phyloP scores from a whole-genome alignment of 2,797 vertebrate genomes.

The Dendrocincla tyrannina region DNA sequence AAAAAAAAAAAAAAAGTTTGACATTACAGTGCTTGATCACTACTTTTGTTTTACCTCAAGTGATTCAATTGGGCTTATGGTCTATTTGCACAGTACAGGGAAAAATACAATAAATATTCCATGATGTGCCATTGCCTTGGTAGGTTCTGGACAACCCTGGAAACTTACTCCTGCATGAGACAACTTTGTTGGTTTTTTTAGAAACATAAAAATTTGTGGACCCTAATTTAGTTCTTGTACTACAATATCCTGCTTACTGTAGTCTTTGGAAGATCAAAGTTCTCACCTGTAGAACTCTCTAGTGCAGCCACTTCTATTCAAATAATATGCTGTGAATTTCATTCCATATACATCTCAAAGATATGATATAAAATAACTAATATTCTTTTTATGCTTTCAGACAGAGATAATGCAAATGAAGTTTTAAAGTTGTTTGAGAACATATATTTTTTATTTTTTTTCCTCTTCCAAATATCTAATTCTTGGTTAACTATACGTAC shows the following conservation, averaged over 20 bases:
- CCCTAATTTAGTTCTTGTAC: not conserved
- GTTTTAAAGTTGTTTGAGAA: not conserved
- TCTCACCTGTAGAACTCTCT: fast-evolving
- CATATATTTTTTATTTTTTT: not conserved
- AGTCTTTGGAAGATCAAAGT: not conserved
- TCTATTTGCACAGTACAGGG: not conserved
- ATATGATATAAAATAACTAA: not conserved
- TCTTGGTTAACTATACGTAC: not conserved
- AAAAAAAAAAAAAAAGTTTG: not conserved
- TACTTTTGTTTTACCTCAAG: not conserved
- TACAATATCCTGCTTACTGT: not conserved
- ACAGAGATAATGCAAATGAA: not conserved
- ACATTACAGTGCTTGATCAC: not conserved
- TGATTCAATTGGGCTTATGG: not conserved
- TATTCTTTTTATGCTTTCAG: not conserved
- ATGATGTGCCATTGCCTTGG: fast-evolving
- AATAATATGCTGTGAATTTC: not conserved
- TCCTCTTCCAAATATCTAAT: not conserved
- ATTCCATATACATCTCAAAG: not conserved
- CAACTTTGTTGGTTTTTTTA: not conserved
- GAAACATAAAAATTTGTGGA: not conserved
- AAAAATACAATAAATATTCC: not conserved
- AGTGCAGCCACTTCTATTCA: not conserved
- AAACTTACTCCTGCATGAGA: not conserved
- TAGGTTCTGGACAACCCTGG: not conserved